These are phyloP conservation scores for Proterorhinus semilunaris DNA, from an alignment of 2,113 vertebrate species.

Conservation along the genomic window DNA sequence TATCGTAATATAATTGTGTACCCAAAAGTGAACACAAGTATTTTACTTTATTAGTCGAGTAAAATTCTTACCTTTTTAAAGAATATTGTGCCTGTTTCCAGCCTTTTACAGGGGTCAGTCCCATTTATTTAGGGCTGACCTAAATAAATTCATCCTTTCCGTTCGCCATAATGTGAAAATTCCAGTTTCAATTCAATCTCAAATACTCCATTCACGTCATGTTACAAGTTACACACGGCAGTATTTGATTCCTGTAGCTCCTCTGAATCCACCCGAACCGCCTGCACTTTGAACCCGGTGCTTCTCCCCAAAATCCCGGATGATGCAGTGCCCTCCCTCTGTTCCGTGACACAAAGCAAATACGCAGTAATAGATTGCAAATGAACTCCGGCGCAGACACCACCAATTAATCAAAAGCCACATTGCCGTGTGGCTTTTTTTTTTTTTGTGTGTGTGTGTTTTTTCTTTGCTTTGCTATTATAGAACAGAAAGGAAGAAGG, in stretches of 20 bases:
- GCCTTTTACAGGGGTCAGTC: too few species aligned
- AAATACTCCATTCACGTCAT: too few species aligned
- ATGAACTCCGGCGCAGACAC: constrained; percentile 71
- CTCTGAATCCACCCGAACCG: constrained; percentile 9
- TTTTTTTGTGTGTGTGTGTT: too few species aligned
- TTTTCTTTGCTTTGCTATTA: constrained; percentile 38
- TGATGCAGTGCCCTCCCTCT: constrained; percentile 74
- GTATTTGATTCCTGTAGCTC: neutral
- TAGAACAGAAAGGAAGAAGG: constrained; percentile 14
- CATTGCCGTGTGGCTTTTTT: constrained; percentile 39
- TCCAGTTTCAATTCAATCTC: too few species aligned
- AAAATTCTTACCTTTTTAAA: too few species aligned
- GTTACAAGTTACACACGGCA: neutral
- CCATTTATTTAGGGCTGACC: too few species aligned
- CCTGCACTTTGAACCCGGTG: neutral
- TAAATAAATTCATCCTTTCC: too few species aligned
- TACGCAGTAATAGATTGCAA: constrained; percentile 73
- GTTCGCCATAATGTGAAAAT: too few species aligned
- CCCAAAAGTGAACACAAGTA: too few species aligned
- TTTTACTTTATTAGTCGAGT: too few species aligned
- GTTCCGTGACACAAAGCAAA: constrained; percentile 74
- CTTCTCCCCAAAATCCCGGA: constrained; percentile 38
- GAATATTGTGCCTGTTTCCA: too few species aligned
- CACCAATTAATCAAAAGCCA: constrained; percentile 70
- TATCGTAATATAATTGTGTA: too few species aligned